These are phyloP conservation scores for Phytoseiulus persimilis DNA, from an alignment of 2,888 invertebrate species.

Conservation along the genomic window DNA sequence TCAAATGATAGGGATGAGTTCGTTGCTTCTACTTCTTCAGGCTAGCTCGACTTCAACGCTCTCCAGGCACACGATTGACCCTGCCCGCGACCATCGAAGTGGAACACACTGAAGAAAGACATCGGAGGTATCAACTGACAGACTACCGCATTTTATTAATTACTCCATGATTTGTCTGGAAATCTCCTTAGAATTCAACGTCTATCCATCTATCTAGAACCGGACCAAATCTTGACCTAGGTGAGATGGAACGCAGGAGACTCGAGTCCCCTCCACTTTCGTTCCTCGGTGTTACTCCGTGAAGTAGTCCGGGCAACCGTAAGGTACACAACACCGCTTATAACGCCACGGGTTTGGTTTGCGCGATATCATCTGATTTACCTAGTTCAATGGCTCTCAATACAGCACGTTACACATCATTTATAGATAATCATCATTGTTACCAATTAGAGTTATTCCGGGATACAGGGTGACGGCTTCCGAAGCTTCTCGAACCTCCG, in stretches of 20 bases:
- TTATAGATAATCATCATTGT: neutral
- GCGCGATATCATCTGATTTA: neutral
- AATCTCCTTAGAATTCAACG: slow-evolving; percentile 14
- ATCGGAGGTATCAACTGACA: slow-evolving; percentile 38
- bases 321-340: neutral
- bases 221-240: neutral
- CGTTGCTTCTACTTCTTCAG: slow-evolving; percentile 16
- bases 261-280: neutral
- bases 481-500: too few relatives aligned
- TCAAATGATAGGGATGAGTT: neutral
- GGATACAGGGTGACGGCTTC: too few relatives aligned
- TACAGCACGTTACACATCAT: neutral
- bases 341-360: neutral
- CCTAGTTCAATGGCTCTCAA: neutral
- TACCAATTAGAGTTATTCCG: too few relatives aligned
- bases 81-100: slow-evolving; percentile 38
- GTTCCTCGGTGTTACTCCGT: neutral
- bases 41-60: slow-evolving; percentile 39
- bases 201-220: neutral
- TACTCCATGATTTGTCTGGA: neutral
- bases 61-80: slow-evolving; percentile 32
- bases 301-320: neutral
- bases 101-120: slow-evolving; percentile 37
- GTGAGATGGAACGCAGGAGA: neutral
- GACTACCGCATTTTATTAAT: slow-evolving; percentile 21